phyloP scores from a whole-genome alignment of 23 tunicate species.

The Pegea sp. region DNA sequence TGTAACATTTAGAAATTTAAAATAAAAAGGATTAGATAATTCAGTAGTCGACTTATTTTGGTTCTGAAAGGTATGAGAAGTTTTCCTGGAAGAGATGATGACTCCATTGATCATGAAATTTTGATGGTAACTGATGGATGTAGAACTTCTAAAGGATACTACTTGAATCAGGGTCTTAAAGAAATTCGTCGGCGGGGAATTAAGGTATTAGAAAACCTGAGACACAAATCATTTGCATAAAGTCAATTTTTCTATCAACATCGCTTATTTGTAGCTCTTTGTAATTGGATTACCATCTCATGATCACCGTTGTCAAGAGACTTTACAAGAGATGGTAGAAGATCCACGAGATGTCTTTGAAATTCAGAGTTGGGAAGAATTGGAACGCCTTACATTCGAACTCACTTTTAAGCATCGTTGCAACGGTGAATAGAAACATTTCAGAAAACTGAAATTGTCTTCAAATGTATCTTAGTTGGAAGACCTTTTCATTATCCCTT shows the following conservation, averaged over 20 bases:
- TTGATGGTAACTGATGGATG: constrained; percentile 85
- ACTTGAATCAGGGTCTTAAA: constrained; percentile 22
- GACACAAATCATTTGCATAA: no score
- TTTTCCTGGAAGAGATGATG: constrained; percentile 48
- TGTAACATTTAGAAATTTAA: background rate
- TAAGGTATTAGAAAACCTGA: no score
- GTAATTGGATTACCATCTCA: constrained; percentile 52
- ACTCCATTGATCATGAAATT: constrained; percentile 61
- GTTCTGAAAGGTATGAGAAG: constrained; percentile 96
- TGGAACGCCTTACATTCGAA: no score
- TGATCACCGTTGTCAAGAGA: constrained; percentile 53
- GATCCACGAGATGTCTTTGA: constrained; percentile 40
- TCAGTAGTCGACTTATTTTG: background rate
- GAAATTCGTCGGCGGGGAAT: constrained; percentile 61
- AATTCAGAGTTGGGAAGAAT: constrained; percentile 37
- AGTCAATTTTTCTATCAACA: no score
- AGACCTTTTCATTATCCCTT: no score
- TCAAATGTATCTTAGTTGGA: no score
- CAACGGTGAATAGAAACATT: no score
- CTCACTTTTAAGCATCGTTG: no score
- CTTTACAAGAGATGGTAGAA: constrained; percentile 48
- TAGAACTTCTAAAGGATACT: constrained; percentile 39
- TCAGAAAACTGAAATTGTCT: no score
- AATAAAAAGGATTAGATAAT: background rate
- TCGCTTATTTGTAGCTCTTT: constrained; percentile 34